Percentiles rank a stretch among this genome's conserved stretches.
Conservation (phyloP, 2,113 vertebrate genomes). For the Psephotus haematonotus region DNA sequence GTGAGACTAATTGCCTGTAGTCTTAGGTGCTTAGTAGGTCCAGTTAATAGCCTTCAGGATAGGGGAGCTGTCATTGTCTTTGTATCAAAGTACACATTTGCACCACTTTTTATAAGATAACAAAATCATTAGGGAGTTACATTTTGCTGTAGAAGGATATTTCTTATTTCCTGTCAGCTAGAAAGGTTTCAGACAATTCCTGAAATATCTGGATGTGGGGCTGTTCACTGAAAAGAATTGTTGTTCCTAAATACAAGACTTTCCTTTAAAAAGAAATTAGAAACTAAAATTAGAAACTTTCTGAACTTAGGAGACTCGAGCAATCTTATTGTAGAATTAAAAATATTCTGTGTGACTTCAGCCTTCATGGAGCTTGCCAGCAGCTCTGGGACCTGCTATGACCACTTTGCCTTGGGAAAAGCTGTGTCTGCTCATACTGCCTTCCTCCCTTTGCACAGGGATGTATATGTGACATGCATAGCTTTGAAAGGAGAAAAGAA, state of each 20-base stretch:
- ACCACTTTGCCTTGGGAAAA: not conserved
- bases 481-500: not conserved
- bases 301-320: not conserved
- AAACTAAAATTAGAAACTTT: not conserved
- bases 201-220: not conserved
- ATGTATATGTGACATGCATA: not conserved
- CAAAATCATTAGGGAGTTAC: conserved; percentile 56
- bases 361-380: not conserved
- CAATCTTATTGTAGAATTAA: not conserved
- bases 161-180: conserved; percentile 41
- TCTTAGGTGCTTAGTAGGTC: conserved; percentile 8
- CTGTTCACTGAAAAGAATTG: not conserved
- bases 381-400: not conserved
- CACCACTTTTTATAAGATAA: conserved; percentile 38
- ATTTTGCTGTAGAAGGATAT: conserved; percentile 49
- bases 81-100: conserved; percentile 56
- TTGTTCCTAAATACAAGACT: not conserved
- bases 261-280: not conserved
- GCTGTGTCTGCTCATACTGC: not conserved
- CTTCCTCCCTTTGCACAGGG: not conserved
- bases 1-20: not conserved
- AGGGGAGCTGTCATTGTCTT: conserved; percentile 43
- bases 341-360: not conserved
- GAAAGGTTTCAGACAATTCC: conserved; percentile 33
- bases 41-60: not conserved